phyloP scores from a whole-genome alignment of 2,888 invertebrate species.

The Oscheius onirici region DNA sequence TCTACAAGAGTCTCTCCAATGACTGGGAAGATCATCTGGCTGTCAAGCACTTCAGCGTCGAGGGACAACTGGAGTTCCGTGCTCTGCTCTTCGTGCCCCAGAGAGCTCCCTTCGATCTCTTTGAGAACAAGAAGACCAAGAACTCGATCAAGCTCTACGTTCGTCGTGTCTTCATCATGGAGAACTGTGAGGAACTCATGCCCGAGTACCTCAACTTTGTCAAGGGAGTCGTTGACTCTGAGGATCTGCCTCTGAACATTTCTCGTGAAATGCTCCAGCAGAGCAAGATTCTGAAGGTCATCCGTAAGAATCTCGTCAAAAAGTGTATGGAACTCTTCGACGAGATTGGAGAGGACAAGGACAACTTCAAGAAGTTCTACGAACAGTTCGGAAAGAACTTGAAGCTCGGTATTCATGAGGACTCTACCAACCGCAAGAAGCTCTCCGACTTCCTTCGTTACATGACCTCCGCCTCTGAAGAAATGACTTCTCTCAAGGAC shows the following conservation, averaged over 20 bases:
- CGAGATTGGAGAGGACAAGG: slow-evolving; percentile 93
- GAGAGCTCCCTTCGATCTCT: slow-evolving; percentile 88
- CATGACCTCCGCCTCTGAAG: slow-evolving; percentile 89
- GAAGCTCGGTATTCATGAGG: slow-evolving; percentile 92
- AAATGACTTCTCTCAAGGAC: slow-evolving; percentile 90
- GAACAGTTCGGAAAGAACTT: slow-evolving; percentile 90
- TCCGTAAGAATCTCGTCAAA: slow-evolving; percentile 97
- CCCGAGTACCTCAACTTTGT: slow-evolving; percentile 87
- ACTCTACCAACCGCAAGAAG: slow-evolving; percentile 91
- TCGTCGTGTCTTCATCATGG: slow-evolving; percentile 98
- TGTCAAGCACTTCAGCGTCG: slow-evolving; percentile 74
- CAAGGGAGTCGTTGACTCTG: slow-evolving; percentile 94
- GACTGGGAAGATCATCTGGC: slow-evolving; percentile 77
- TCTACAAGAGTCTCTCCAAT: slow-evolving; percentile 73
- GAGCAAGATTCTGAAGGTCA: slow-evolving; percentile 98
- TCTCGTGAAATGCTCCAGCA: slow-evolving; percentile 99
- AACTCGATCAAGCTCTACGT: slow-evolving; percentile 92
- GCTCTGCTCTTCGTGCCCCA: slow-evolving; percentile 75
- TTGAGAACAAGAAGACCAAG: slow-evolving; percentile 96
- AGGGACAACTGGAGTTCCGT: slow-evolving; percentile 74
- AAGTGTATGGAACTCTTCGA: slow-evolving; percentile 97
- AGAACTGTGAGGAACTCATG: slow-evolving; percentile 98
- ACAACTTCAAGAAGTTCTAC: slow-evolving; percentile 97
- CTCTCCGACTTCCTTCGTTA: slow-evolving; percentile 87
- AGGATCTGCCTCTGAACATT: slow-evolving; percentile 96